Percentiles rank a stretch among this genome's conserved stretches.
Evolutionary conservation across 2,888 invertebrate species (phyloP).

Genomic region (Cephus nigrinus): DNA sequence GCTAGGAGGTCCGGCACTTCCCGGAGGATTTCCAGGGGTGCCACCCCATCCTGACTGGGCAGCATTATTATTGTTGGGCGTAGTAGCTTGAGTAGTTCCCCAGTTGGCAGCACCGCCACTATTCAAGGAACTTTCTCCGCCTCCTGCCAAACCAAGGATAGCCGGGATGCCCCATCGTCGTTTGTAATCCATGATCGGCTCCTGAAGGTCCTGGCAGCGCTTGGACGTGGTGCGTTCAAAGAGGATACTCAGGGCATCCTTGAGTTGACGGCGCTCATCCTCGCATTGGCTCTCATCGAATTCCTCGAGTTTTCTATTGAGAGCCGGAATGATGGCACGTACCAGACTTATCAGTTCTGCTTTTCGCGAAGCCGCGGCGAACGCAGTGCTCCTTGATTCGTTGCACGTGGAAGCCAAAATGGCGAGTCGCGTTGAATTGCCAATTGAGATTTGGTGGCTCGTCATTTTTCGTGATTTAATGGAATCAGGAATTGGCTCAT

Average conservation of each 20-base stretch:
- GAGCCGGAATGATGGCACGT: conserved; percentile 41
- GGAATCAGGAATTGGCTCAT: conserved; percentile 9
- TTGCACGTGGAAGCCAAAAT: conserved; percentile 13
- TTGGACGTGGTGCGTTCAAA: conserved; percentile 11
- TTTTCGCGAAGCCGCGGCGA: conserved; percentile 11
- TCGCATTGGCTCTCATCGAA: conserved; percentile 36
- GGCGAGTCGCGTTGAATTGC: conserved; percentile 19
- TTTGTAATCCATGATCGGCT: conserved; percentile 38
- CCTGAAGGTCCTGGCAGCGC: conserved; percentile 21
- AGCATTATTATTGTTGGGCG: conserved; percentile 72
- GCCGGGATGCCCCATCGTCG: conserved; percentile 73
- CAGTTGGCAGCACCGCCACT: conserved; percentile 78
- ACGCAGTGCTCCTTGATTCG: not conserved
- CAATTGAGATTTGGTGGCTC: conserved; percentile 19
- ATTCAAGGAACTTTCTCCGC: conserved; percentile 85
- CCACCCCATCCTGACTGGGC: conserved; percentile 69
- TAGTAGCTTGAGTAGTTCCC: conserved; percentile 80
- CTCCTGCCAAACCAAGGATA: conserved; percentile 77
- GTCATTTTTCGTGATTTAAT: not conserved
- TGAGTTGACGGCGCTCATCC: conserved; percentile 46
- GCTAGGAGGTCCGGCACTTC: conserved; percentile 48
- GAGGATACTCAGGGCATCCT: conserved; percentile 45
- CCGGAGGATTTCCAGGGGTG: conserved; percentile 56
- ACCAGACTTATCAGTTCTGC: conserved; percentile 38
- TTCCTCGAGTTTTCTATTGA: conserved; percentile 39